A percentile compares a stretch with the other conserved stretches of the same genome.
Conservation (phyloP, 2,888 invertebrate species). For the Chironomus riparius region DNA sequence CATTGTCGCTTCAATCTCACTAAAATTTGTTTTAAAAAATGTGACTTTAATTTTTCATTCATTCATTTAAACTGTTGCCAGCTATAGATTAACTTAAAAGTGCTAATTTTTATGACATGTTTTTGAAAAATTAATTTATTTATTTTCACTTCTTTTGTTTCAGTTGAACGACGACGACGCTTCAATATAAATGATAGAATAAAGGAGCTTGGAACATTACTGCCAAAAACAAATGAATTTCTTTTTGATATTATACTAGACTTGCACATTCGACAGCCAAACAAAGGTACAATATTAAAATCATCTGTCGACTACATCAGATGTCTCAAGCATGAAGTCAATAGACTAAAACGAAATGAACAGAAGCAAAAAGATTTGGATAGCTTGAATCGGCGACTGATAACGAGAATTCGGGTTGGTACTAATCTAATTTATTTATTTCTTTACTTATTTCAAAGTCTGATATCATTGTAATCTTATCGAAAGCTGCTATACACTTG, state of each 20-base stretch:
- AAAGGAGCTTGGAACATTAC: constrained; percentile 79
- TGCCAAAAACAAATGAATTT: constrained; percentile 79
- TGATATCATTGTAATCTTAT: background rate
- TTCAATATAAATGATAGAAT: constrained; percentile 95
- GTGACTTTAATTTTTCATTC: no score
- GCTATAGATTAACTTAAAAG: background rate
- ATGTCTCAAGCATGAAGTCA: constrained; percentile 56
- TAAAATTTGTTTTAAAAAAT: no score
- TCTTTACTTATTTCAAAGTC: background rate
- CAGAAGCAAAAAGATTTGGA: constrained; percentile 64
- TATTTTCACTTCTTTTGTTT: background rate
- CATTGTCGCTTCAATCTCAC: background rate
- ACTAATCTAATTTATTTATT: background rate
- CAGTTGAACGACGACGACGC: constrained; percentile 79
- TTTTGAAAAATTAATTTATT: background rate
- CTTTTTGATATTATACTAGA: constrained; percentile 74
- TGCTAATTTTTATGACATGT: background rate
- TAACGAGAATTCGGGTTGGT: constrained; percentile 64
- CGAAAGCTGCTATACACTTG: background rate
- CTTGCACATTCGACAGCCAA: constrained; percentile 52
- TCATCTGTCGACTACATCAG: constrained; percentile 90
- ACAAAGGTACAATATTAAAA: constrained; percentile 88
- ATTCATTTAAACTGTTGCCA: background rate
- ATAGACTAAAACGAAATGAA: constrained; percentile 59
- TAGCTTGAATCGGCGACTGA: constrained; percentile 63